A percentile compares a stretch with the other conserved stretches of the same genome.
These are phyloP conservation scores for Isurus oxyrinchus DNA, from an alignment of 2,113 vertebrate genomes.

Conservation along the genomic window DNA sequence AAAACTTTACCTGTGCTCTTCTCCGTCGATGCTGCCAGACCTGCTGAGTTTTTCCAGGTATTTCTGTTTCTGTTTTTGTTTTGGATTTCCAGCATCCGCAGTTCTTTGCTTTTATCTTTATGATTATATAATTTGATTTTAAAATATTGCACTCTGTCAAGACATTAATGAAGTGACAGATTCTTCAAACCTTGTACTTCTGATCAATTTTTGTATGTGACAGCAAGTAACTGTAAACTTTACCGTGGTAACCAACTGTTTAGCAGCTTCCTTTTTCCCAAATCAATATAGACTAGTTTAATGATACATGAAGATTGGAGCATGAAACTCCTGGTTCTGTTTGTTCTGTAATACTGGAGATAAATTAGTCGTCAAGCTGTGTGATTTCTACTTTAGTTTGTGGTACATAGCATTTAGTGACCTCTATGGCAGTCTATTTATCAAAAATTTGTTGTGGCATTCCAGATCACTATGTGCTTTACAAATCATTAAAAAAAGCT, in stretches of 20 bases:
- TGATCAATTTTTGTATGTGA: slow-evolving; percentile 1
- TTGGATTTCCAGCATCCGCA: too few relatives aligned
- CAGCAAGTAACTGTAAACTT: slow-evolving; percentile 7
- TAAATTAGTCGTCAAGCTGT: slow-evolving; percentile 24
- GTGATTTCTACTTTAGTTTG: slow-evolving; percentile 32
- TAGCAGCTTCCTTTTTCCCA: not conserved
- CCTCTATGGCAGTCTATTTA: slow-evolving; percentile 32
- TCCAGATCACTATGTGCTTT: not conserved
- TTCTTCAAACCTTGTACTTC: not conserved
- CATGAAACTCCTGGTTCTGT: slow-evolving; percentile 22
- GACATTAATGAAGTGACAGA: not conserved
- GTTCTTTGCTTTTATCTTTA: too few relatives aligned
- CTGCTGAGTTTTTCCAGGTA: too few relatives aligned
- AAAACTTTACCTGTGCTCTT: too few relatives aligned
- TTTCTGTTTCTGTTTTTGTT: too few relatives aligned
- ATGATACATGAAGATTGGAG: slow-evolving; percentile 35
- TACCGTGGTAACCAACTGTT: not conserved
- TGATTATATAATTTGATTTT: not conserved
- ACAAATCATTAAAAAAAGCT: slow-evolving; percentile 1
- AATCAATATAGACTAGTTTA: slow-evolving; percentile 9
- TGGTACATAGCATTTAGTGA: slow-evolving; percentile 24
- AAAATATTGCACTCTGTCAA: not conserved
- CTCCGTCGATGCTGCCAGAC: too few relatives aligned
- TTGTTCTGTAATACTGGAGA: slow-evolving; percentile 31
- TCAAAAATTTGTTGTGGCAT: slow-evolving; percentile 20